These are phyloP conservation scores for Tragelaphus imberbis DNA, from an alignment of 2,113 vertebrate species.

Conservation along the genomic window DNA sequence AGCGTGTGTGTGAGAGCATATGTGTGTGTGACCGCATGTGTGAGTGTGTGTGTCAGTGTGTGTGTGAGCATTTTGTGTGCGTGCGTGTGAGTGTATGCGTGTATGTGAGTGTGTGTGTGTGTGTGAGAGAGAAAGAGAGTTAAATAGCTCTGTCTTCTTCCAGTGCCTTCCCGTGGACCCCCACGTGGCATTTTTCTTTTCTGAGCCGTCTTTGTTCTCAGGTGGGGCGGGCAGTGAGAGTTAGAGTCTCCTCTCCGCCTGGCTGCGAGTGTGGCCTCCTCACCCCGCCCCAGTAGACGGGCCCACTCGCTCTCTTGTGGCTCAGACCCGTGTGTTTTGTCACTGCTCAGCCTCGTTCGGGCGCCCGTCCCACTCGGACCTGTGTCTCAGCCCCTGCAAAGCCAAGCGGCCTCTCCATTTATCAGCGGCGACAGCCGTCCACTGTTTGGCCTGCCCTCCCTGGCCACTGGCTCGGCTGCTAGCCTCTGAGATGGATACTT, in stretches of 20 bases:
- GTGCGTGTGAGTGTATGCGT: accelerated
- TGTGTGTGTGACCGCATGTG: not conserved
- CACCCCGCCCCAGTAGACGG: accelerated
- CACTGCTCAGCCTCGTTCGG: not conserved
- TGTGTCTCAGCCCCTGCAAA: not conserved
- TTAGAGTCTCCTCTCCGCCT: accelerated
- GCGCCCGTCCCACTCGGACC: not conserved
- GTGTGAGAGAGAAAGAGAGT: not conserved
- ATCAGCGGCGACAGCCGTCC: not conserved
- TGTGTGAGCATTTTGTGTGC: not conserved
- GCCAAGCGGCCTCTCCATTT: not conserved
- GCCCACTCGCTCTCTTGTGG: not conserved
- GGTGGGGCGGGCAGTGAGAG: accelerated
- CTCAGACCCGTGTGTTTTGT: not conserved
- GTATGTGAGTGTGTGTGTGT: not conserved
- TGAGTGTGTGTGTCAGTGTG: no score
- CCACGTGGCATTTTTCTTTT: not conserved
- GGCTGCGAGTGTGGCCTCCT: not conserved
- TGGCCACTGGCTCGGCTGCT: not conserved
- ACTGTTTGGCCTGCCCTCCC: not conserved
- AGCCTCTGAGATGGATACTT: constrained; percentile 32
- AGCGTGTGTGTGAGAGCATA: no score
- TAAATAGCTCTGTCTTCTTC: not conserved
- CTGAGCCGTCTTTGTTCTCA: not conserved
- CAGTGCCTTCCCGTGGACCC: not conserved